phyloP scores from a whole-genome alignment of 2,113 vertebrate species.

The Paratilapia polleni region DNA sequence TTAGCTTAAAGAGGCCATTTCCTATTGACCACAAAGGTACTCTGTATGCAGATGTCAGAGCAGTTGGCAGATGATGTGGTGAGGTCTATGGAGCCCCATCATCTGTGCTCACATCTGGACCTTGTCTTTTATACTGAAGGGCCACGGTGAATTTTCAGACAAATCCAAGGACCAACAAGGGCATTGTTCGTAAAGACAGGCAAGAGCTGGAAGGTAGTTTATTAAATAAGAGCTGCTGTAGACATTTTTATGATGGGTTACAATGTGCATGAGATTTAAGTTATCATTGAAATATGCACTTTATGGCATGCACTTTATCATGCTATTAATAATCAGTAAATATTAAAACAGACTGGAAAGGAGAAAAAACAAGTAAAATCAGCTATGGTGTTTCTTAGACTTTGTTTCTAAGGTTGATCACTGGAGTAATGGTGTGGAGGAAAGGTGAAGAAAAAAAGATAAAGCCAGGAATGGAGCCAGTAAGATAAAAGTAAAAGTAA shows the following conservation, averaged over 20 bases:
- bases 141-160: constrained; percentile 20
- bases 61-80: constrained; percentile 42
- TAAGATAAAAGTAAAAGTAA: constrained; percentile 2
- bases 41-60: constrained; percentile 36
- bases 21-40: constrained; percentile 28
- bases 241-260: neutral
- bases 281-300: constrained; percentile 1
- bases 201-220: neutral
- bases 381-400: neutral
- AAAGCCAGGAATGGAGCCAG: constrained; percentile 2
- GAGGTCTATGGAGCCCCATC: constrained; percentile 30
- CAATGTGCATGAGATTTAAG: neutral
- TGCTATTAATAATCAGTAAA: neutral
- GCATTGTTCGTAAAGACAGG: constrained; percentile 21
- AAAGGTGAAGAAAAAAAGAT: neutral
- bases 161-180: constrained; percentile 43
- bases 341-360: neutral
- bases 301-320: neutral
- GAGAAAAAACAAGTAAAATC: neutral
- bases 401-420: neutral
- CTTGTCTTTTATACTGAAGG: constrained; percentile 16
- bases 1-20: constrained; percentile 44
- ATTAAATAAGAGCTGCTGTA: neutral
- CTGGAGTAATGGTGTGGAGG: neutral
- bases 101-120: constrained; percentile 61